Base-by-base conservation (phyloP, 92 coral and sea anemone species). In the Zoanthus sansibaricus region DNA sequence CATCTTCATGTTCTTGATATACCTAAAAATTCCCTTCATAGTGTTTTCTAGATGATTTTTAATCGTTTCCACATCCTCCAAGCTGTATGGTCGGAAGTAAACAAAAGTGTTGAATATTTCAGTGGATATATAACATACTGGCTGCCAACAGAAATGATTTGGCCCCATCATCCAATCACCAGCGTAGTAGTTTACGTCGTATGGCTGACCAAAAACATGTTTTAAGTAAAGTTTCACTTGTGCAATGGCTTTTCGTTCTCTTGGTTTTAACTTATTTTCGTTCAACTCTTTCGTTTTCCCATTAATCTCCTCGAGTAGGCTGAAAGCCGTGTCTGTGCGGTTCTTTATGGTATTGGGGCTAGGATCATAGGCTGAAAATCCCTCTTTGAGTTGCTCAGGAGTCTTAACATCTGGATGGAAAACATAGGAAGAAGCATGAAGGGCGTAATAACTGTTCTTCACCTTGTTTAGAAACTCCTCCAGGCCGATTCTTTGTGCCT, bases 81-180 rank as follows among this genome's bases (percentile, higher is more conserved):
- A n/a, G n/a, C n/a, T n/a, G n/a, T n/a, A n/a, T n/a, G n/a, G n/a
- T n/a, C 71, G 78, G 42, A 33, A 33, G 42, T 33, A 33, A 33
- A 33, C 42, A 75, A 93, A 69, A 4, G 90, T 89, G 72, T 91
- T 76, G 79, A 72, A 73, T 14, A 95, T 76, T 8, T 71, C 89
- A 14, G 79, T 72, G 3, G 92, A 93, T 4, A 92, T 82, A 49
- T 80, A 56, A 71, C 99, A 97, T 18, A 97, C 88, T 10, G 82
- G 88, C 18, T 96, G 91, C 91, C 91, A 90, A 83, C 99, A 96
- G 77, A 95, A 95, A 72, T 79, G 73, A 93, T 95, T 91, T 14
- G 99, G 99, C 6, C 99, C 99, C 91, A 96, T 59, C 98, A 96
- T 91, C 98, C 98, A 96, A n/a, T 95, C 98, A 0, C 94, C 99